Percentiles rank a stretch among this genome's conserved stretches.
Conservation (phyloP, 2,888 invertebrate species). For the Drosophila sordidapex region DNA sequence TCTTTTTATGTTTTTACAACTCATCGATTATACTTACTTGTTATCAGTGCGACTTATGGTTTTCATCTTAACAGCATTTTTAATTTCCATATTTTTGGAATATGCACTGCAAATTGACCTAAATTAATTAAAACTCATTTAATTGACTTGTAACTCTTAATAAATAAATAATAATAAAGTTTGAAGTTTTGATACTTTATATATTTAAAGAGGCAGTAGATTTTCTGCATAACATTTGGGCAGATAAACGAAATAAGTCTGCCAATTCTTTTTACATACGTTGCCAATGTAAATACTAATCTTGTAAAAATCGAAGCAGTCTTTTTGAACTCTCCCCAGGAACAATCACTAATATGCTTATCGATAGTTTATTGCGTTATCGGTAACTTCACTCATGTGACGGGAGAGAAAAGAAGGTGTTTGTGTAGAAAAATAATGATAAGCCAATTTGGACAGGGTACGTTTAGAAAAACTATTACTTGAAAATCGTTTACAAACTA, state of each 20-base stretch:
- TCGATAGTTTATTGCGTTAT: constrained; percentile 16
- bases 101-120: neutral
- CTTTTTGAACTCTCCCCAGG: neutral
- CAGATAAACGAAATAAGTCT: neutral
- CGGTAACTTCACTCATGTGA: constrained; percentile 63
- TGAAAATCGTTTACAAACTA: neutral
- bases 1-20: neutral
- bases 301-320: neutral
- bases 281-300: neutral
- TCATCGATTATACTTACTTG: neutral
- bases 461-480: neutral
- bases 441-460: constrained; percentile 71
- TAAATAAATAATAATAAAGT: neutral
- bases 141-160: neutral
- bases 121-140: neutral
- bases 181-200: too few species aligned
- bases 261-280: neutral
- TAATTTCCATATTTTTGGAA: neutral
- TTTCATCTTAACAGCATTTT: neutral
- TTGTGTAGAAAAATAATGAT: constrained; percentile 66
- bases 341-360: constrained; percentile 3
- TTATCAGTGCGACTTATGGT: neutral
- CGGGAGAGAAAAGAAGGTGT: constrained; percentile 29
- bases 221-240: neutral
- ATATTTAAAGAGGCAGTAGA: too few species aligned